A percentile compares a stretch with the other conserved stretches of the same genome.
phyloP scores from a whole-genome alignment of 2,113 vertebrate genomes.

The Onychostoma macrolepis region DNA sequence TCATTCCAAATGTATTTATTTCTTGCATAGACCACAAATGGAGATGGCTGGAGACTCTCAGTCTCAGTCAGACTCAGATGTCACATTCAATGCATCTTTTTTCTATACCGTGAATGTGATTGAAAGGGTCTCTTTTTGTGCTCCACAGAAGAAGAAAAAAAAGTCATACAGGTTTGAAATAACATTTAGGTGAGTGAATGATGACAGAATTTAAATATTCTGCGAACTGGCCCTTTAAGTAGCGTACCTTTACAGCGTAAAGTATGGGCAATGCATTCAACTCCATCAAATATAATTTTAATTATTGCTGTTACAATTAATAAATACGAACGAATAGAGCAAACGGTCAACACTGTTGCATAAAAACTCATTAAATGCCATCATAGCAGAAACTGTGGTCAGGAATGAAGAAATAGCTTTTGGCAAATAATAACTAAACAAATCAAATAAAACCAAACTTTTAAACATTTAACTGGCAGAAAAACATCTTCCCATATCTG shows the following conservation, averaged over 20 bases:
- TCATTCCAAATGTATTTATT: neutral
- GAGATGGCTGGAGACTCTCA: neutral
- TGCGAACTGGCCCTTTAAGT: neutral
- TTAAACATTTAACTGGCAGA: neutral
- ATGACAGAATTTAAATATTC: neutral
- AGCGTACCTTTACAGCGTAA: neutral
- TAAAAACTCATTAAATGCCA: neutral
- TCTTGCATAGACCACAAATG: neutral
- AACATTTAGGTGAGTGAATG: neutral
- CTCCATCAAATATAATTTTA: neutral
- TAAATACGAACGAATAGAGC: neutral
- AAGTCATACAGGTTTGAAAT: neutral
- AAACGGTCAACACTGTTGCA: neutral
- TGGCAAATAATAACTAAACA: neutral
- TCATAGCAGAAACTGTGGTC: neutral
- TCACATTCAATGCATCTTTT: slow-evolving; percentile 12
- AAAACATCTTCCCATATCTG: neutral
- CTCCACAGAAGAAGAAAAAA: neutral
- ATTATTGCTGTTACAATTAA: neutral
- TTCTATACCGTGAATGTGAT: neutral
- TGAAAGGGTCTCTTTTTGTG: neutral
- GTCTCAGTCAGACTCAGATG: neutral
- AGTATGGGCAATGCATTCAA: neutral
- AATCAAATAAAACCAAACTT: neutral
- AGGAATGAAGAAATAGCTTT: neutral